Base-by-base conservation (phyloP, 2,113 vertebrate genomes). In the Crotalus tigris region DNA sequence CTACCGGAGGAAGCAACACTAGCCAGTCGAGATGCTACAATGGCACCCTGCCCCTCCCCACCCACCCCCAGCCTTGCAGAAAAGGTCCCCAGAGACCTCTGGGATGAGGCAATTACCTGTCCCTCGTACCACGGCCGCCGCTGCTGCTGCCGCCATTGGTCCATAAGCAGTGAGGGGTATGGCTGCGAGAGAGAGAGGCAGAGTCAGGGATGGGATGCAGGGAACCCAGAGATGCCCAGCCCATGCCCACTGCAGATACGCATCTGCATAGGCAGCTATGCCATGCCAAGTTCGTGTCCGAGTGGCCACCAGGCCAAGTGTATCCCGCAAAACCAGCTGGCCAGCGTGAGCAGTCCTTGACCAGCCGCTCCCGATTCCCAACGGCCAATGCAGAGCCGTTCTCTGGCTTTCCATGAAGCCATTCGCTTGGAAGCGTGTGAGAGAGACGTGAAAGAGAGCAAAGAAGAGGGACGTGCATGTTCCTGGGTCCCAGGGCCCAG, bases 81-180 rank as follows among this genome's bases (percentile, higher is more conserved):
- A 92, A 93, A 91, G 9, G 11, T 91, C 23, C 0, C 55, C 4
- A 5, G n/a, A 24, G 0, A n/a, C 0, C 0, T 0, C 89, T 0
- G 39, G 92, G 94, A 81, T 85, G 91, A 5, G 53, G 91, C 61
- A 96, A 97, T 97, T 96, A 98, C 98, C 98, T 98, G 98, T 98
- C 96, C 98, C 99, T 98, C 99, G 98, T 96, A 99, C 99, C 94
- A 99, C 99, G 11, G 99, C 99, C 0, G 99, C 99, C 0, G 99
- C 99, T 0, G 99, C 99, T 0, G 99, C 99, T 0, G 99, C 99
- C 0, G 99, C 99, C 99, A 99, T 99, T 29, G 99, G 99, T 98
- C 99, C 99, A 0, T 99, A 99, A 0, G 99, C 99, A 44, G 99
- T 99, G 96, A 99, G 98, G 95, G 99, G 99, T 95, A 99, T 99